Base-by-base conservation (phyloP, 1,140 invertebrate species). In the Brachionus sp. region DNA sequence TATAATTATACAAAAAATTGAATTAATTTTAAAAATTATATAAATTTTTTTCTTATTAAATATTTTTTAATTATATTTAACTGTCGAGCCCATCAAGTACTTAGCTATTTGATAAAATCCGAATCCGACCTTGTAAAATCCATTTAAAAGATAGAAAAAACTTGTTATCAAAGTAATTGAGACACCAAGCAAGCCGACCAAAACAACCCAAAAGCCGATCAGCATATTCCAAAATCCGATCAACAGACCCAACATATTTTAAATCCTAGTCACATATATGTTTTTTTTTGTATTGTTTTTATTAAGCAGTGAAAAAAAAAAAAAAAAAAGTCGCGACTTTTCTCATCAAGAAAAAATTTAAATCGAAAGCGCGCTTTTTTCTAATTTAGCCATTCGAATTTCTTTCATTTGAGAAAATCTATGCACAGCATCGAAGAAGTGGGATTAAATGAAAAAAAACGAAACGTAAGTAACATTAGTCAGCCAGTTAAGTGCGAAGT, bases 331-430 rank as follows among this genome's bases (percentile, higher is more conserved):
- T 75, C 25, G 16, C 25, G 70, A 46, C 39, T 46, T 46, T 75
- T 44, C 44, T 46, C 19, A 10, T 29, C 13, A 42, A n/a, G 5
- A 5, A 37, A 68, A 70, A 37, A 70, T 39, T 39, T 39, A 16
- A 70, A 19, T 39, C n/a, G 16, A 70, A 39, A 70, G 66, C 66
- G 66, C 66, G 66, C 66, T 70, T 70, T 70, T 70, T 70, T 70
- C n/a, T 39, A 3, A 35, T 39, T 70, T 70, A 12, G 35, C 6
- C 16, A 35, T 19, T 33, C 25, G n/a, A 68, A 9, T 70, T 70
- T 35, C 66, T 39, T 39, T 70, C n/a, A 39, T 37, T 66, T 13
- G 25, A 33, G 12, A 39, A 37, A 35, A 70, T 19, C 66, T 42
- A 70, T 39, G 66, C 13, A 29, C 29, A 66, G 33, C 64, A 70